These are phyloP conservation scores for Dione juno DNA, from an alignment of 2,888 invertebrate genomes.

Conservation along the genomic window DNA sequence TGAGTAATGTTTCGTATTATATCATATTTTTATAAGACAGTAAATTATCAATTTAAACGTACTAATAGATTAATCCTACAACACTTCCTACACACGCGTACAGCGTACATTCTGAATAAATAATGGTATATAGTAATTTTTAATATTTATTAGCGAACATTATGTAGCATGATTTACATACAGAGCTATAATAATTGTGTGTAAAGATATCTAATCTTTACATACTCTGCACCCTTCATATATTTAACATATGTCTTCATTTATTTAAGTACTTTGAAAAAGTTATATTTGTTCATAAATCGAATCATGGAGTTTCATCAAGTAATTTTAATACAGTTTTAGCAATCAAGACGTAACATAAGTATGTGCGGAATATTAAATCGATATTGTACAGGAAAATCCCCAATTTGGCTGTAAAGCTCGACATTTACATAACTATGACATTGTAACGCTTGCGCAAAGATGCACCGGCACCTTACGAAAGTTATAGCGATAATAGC, in stretches of 20 bases:
- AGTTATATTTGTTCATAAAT: slow-evolving; percentile 46
- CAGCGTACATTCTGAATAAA: too few relatives aligned
- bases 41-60: too few relatives aligned
- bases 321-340: slow-evolving; percentile 9
- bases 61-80: too few relatives aligned
- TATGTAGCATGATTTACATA: too few relatives aligned
- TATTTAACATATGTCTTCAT: too few relatives aligned
- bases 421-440: slow-evolving; percentile 64
- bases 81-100: too few relatives aligned
- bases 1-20: background rate
- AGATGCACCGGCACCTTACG: slow-evolving; percentile 67
- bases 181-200: too few relatives aligned
- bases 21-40: background rate
- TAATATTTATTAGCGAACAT: too few relatives aligned
- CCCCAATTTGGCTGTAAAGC: slow-evolving; percentile 53
- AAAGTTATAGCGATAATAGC: slow-evolving; percentile 55
- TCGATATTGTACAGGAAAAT: slow-evolving; percentile 35
- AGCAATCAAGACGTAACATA: slow-evolving; percentile 19
- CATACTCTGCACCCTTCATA: too few relatives aligned
- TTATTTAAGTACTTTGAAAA: background rate
- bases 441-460: slow-evolving; percentile 72
- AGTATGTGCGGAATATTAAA: slow-evolving; percentile 32
- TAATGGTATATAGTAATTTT: too few relatives aligned
- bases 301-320: slow-evolving; percentile 24
- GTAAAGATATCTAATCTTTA: too few relatives aligned